Evolutionary conservation across 2,113 vertebrate species (phyloP).

Genomic region (Cebidichthys violaceus): DNA sequence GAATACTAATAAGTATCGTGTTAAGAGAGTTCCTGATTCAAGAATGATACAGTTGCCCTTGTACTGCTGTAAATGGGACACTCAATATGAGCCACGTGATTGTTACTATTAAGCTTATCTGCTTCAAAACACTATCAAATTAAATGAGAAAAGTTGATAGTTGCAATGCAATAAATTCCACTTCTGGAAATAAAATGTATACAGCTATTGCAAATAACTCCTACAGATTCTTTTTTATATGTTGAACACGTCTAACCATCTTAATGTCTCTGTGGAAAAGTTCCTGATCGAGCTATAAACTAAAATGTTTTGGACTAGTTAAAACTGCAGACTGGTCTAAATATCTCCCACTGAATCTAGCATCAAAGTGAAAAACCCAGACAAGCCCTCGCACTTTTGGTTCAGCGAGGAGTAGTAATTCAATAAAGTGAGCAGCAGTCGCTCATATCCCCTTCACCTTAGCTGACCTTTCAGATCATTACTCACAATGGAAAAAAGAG

Average conservation of each 20-base stretch:
- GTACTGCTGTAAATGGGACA: conserved; percentile 28
- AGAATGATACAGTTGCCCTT: conserved; percentile 49
- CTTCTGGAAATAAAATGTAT: not conserved
- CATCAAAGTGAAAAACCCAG: conserved; percentile 20
- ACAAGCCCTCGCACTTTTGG: conserved; percentile 22
- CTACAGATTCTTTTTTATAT: not conserved
- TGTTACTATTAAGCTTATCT: conserved; percentile 28
- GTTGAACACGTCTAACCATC: not conserved
- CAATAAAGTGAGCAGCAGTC: conserved; percentile 63
- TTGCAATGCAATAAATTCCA: conserved; percentile 8
- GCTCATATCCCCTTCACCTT: conserved; percentile 69
- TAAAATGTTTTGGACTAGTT: conserved; percentile 5
- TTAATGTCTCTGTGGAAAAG: not conserved
- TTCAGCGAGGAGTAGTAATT: conserved; percentile 55
- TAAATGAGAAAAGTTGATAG: conserved; percentile 10
- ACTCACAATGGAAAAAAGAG: conserved; percentile 67
- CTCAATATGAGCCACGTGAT: conserved; percentile 26
- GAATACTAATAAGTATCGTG: conserved; percentile 48
- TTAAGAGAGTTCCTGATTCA: conserved; percentile 47
- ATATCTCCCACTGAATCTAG: conserved; percentile 18
- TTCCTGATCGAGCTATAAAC: not conserved
- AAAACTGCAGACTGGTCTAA: conserved; percentile 13
- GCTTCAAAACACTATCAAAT: conserved; percentile 18
- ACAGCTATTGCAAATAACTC: not conserved
- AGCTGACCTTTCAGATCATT: conserved; percentile 74